Base-by-base conservation (phyloP, 2,888 invertebrate species). In the Cerastis leucographa region DNA sequence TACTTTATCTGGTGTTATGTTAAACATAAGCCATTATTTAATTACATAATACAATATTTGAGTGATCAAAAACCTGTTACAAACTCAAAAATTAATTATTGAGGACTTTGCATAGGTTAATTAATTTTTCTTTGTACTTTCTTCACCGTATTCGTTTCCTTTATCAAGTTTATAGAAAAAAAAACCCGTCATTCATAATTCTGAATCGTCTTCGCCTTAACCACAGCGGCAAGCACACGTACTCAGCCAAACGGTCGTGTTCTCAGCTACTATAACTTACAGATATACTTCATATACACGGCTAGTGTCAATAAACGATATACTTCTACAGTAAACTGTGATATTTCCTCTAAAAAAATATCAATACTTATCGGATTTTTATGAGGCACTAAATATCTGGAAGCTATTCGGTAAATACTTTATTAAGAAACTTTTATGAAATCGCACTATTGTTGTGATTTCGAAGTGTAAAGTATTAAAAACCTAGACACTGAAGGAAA, bases 201-300 rank as follows among this genome's bases (percentile, higher is more conserved):
- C 4, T 11, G 6, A 19, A 9, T 14, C 0, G 25, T 40, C 70
- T 5, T 70, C 64, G 51, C 86, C 86, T 86, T 86, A 86, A 86
- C 8, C 2, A 19, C 1, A 22, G 51, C 46, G 65, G 66, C 68
- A 22, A 35, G 72, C 54, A 6, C 71, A 76, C 71, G 62, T 54
- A 51, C 62, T 46, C 59, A 51, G 62, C 12, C 77, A 67, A 78
- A 71, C 75, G 51, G 35, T 75, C 69, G 75, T 75, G 76, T 85
- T 78, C 54, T n/a, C 54, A 65, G 75, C 76, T 76, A 81, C 78
- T 74, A 71, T 61, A 71, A 72, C 51, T 51, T 25, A 25, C 56
- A 51, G 44, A 56, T 69, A 62, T 40, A 29, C 17, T 49, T 46
- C 5, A 25, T 40, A 29, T 22, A 78, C 12, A 35, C 19, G 14